Conservation (phyloP, 2,888 invertebrate species). For the Drosophila neonasuta region DNA sequence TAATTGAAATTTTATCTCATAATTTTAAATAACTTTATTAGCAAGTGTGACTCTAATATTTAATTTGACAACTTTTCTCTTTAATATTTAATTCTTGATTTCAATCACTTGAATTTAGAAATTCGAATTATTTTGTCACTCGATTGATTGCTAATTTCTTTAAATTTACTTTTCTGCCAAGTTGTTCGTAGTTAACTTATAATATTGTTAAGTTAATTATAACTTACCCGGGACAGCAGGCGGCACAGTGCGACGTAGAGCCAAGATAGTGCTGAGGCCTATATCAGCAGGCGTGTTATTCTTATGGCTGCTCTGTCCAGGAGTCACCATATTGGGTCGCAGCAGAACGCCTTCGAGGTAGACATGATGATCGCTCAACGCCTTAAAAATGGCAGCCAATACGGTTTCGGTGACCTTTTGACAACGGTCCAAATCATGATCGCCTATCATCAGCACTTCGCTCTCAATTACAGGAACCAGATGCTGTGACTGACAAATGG, state of each 20-base stretch:
- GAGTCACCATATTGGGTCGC: constrained; percentile 99
- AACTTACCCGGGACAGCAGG: constrained; percentile 93
- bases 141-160: too few relatives aligned
- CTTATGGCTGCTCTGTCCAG: constrained; percentile 91
- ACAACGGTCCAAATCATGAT: constrained; percentile 95
- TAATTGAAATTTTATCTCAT: too few relatives aligned
- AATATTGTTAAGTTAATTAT: background rate
- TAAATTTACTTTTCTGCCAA: too few relatives aligned
- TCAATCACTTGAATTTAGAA: too few relatives aligned
- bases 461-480: constrained; percentile 99
- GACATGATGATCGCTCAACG: constrained; percentile 97
- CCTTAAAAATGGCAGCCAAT: constrained; percentile 96
- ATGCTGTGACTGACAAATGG: constrained; percentile 96
- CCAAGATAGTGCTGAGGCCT: constrained; percentile 95
- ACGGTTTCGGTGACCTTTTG: constrained; percentile 98
- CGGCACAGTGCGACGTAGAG: constrained; percentile 95
- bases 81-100: too few relatives aligned
- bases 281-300: constrained; percentile 91
- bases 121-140: too few relatives aligned
- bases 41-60: too few relatives aligned
- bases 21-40: too few relatives aligned
- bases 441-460: constrained; percentile 98
- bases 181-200: too few relatives aligned
- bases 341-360: constrained; percentile 98
- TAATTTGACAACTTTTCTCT: too few relatives aligned